Percentiles rank a stretch among this genome's conserved stretches.
phyloP scores from a whole-genome alignment of 2,888 invertebrate species.

The Microctonus brassicae region DNA sequence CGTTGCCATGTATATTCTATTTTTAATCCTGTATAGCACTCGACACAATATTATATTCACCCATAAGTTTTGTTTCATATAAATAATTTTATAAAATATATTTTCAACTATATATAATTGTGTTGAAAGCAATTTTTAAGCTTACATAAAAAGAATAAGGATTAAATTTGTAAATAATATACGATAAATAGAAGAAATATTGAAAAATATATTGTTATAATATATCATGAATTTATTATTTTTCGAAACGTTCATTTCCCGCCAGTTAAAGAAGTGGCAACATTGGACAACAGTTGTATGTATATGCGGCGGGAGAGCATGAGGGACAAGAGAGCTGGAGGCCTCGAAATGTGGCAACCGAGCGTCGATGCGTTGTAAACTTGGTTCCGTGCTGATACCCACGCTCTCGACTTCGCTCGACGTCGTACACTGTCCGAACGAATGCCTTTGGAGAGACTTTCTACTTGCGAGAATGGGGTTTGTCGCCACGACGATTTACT shows the following conservation, averaged over 20 bases:
- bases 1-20: conserved; percentile 52
- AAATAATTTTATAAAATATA: background rate
- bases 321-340: conserved; percentile 49
- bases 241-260: conserved; percentile 67
- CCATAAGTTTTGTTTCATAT: background rate
- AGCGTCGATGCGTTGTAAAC: conserved; percentile 62
- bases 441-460: conserved; percentile 64
- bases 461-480: conserved; percentile 66
- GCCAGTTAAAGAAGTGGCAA: conserved; percentile 58
- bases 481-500: conserved; percentile 49
- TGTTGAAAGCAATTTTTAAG: too few species aligned
- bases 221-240: conserved; percentile 7
- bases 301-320: conserved; percentile 42
- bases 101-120: background rate
- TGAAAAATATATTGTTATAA: background rate
- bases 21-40: conserved; percentile 55
- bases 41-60: conserved; percentile 19
- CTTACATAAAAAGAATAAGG: too few species aligned
- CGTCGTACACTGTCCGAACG: conserved; percentile 41
- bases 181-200: too few species aligned
- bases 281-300: conserved; percentile 38
- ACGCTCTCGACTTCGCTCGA: conserved; percentile 65
- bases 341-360: conserved; percentile 68
- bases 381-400: conserved; percentile 71
- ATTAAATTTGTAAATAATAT: too few species aligned